These are phyloP conservation scores for Nothobranchius kuhntae DNA, from an alignment of 2,113 vertebrate species.

Conservation along the genomic window DNA sequence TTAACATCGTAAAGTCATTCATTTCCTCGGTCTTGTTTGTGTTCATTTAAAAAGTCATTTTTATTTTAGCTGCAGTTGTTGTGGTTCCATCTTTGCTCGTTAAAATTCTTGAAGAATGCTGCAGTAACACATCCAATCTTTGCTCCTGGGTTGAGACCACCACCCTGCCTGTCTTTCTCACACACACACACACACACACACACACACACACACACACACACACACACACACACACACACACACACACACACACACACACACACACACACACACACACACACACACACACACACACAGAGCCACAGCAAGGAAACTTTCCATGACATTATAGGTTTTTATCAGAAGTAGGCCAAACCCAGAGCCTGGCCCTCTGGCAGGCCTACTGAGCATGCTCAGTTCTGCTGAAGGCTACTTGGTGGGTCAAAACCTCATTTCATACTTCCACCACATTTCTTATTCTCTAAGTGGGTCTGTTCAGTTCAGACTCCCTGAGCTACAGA, in stretches of 20 bases:
- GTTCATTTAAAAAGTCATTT: constrained; percentile 19
- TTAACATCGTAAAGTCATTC: background rate
- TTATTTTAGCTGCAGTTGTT: constrained; percentile 19
- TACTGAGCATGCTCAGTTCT: constrained; percentile 63
- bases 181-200: constrained; percentile 7
- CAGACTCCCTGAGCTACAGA: background rate
- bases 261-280: constrained; percentile 8
- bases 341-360: constrained; percentile 70
- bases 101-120: constrained; percentile 4
- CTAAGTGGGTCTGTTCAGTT: constrained; percentile 24
- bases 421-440: constrained; percentile 28
- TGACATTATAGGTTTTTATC: constrained; percentile 66
- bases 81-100: background rate
- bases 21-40: constrained; percentile 12
- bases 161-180: constrained; percentile 1
- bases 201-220: constrained; percentile 9
- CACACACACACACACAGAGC: constrained; percentile 12
- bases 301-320: constrained; percentile 47
- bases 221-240: constrained; percentile 8
- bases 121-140: constrained; percentile 44
- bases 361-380: constrained; percentile 48
- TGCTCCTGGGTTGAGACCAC: constrained; percentile 38
- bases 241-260: constrained; percentile 9
- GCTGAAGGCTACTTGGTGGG: constrained; percentile 45
- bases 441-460: constrained; percentile 20